phyloP scores from a whole-genome alignment of 2,797 vertebrate genomes.

The Arnoldichthys spilopterus region DNA sequence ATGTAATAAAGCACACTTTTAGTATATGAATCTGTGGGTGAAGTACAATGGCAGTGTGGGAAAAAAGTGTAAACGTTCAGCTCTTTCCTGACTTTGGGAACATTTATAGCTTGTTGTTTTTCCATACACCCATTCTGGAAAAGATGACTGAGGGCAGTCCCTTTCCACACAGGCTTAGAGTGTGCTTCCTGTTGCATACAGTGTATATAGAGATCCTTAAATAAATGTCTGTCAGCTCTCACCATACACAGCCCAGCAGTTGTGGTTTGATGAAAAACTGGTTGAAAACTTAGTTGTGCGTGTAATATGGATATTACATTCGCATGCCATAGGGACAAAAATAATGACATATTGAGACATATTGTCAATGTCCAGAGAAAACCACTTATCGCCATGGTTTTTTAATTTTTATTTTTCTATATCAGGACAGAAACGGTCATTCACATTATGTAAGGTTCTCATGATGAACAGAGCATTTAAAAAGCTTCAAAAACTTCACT shows the following conservation, averaged over 20 bases:
- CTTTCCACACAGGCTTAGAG: not conserved
- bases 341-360: no score
- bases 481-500: no score
- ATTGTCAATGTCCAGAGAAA: no score
- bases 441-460: no score
- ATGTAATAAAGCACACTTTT: not conserved
- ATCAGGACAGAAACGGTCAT: no score
- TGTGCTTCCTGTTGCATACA: constrained; percentile 1
- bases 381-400: no score
- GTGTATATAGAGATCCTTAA: not conserved
- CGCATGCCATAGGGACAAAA: not conserved
- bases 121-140: constrained; percentile 11
- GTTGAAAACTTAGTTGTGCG: not conserved
- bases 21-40: not conserved
- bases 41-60: not conserved
- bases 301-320: not conserved
- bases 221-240: not conserved
- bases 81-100: not conserved
- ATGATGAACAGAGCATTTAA: no score
- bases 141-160: not conserved
- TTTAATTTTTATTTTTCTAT: no score
- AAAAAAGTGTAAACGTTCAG: not conserved
- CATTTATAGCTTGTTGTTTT: constrained; percentile 17
- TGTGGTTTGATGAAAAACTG: not conserved
- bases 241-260: not conserved